These are phyloP conservation scores for Stigmatopora nigra DNA, from an alignment of 2,113 vertebrate genomes.

Conservation along the genomic window DNA sequence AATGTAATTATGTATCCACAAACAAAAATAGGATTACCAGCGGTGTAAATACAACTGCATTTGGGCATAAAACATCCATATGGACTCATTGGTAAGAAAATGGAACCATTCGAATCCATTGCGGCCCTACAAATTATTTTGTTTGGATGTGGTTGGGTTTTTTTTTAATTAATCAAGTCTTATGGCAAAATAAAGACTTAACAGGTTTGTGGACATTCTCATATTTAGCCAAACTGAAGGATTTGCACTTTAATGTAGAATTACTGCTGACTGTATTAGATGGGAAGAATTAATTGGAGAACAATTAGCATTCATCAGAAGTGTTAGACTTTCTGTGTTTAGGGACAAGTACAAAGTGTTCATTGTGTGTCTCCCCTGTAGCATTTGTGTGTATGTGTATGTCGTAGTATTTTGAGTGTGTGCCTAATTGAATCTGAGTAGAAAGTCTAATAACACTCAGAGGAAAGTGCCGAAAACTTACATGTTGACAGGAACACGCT, in stretches of 20 bases:
- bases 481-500: slow-evolving; percentile 5
- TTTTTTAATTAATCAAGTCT: background rate
- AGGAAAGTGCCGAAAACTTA: slow-evolving; percentile 14
- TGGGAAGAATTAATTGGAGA: slow-evolving; percentile 7
- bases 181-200: background rate
- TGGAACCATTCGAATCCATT: background rate
- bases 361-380: slow-evolving; percentile 21
- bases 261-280: background rate
- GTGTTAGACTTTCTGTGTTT: slow-evolving; percentile 31
- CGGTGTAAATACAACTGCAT: background rate
- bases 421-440: slow-evolving; percentile 18
- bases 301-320: slow-evolving; percentile 38
- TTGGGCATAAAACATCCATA: background rate
- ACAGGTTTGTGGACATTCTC: too few species aligned
- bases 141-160: background rate
- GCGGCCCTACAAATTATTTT: background rate
- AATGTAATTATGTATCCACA: background rate
- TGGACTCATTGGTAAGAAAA: background rate
- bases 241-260: background rate
- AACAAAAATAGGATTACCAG: background rate
- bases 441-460: slow-evolving; percentile 27
- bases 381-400: slow-evolving; percentile 23
- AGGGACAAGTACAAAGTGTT: slow-evolving; percentile 25
- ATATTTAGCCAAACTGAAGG: background rate
- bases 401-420: slow-evolving; percentile 20